Base-by-base conservation (phyloP, 2,113 vertebrate genomes). In the Nansenia antarctica region DNA sequence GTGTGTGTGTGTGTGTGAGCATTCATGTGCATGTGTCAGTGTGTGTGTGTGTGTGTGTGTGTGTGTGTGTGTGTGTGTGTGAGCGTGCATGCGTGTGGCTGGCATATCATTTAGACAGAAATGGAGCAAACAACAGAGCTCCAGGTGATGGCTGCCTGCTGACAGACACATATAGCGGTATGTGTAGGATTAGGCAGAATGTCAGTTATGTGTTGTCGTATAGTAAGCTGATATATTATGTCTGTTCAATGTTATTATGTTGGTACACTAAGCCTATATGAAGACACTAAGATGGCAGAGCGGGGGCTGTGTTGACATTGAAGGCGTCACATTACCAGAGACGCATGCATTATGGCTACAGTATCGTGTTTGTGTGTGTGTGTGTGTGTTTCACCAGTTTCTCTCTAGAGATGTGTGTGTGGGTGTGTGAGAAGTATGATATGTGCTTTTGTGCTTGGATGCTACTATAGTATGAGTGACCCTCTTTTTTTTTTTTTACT, bases 211-310 rank as follows among this genome's bases (percentile, higher is more conserved):
- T 77, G 84, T 83, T 82, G 78, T 87, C 78, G 81, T 82, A 66
- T 45, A 69, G 73, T 85, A 84, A 86, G 78, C 80, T 80, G 84
- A 89, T 83, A n/a, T n/a, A n/a, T 60, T 58, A 72, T 82, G 81
- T 81, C 78, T 82, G 86, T 79, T 67, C 61, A 1, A 65, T 82
- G 83, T 83, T 78, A 71, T 65, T 74, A 37, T 73, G 66, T 64
- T 30, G 55, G n/a, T 73, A 42, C 75, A 14, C 68, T 86, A 86
- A 85, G 80, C 86, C 27, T 64, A 45, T 18, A 53, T 47, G 68
- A 39, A 84, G 86, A 87, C 86, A 73, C 54, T 84, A 86, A 87
- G 84, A 87, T 80, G 84, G 86, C 87, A 87, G 82, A 42, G 39
- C 9, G n/a, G 45, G 24, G 49, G 24, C n/a, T n/a, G n/a, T n/a